Evolutionary conservation across 2,113 vertebrate genomes (phyloP).

Genomic region (Agelaius tricolor): DNA sequence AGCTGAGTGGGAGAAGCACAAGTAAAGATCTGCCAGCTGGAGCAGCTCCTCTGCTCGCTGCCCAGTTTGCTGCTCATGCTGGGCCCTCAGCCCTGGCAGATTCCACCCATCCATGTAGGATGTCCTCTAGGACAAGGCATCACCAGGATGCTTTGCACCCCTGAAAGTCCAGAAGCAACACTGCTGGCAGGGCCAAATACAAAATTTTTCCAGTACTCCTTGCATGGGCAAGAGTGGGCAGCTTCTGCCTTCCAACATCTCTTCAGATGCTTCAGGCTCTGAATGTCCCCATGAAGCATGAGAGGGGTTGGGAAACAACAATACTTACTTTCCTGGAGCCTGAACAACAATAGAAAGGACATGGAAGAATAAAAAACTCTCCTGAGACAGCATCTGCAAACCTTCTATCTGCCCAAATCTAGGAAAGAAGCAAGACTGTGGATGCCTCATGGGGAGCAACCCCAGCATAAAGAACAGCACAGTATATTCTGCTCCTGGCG

Average conservation of each 20-base stretch:
- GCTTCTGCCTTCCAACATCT: not conserved
- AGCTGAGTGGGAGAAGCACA: not conserved
- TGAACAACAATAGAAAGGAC: not conserved
- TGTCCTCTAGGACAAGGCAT: not conserved
- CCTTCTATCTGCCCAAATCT: not conserved
- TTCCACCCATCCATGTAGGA: not conserved
- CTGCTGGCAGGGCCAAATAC: not conserved
- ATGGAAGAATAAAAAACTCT: not conserved
- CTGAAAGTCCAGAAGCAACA: not conserved
- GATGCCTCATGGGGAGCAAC: not conserved
- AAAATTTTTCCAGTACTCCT: not conserved
- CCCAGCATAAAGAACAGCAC: not conserved
- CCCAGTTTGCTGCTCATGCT: not conserved
- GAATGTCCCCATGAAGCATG: not conserved
- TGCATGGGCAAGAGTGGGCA: not conserved
- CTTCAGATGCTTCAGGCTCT: not conserved
- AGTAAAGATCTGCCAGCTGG: not conserved
- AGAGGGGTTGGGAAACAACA: not conserved
- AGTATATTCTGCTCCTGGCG: no score
- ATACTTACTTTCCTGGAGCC: not conserved
- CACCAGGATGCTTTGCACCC: not conserved
- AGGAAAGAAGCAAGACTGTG: not conserved
- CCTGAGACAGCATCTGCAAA: not conserved
- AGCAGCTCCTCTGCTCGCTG: not conserved
- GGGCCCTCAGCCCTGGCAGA: not conserved